Evolutionary conservation across 2,113 vertebrate genomes (phyloP), one percentile per base, ranked within the genome.

Genomic region (Saguinus midas): DNA sequence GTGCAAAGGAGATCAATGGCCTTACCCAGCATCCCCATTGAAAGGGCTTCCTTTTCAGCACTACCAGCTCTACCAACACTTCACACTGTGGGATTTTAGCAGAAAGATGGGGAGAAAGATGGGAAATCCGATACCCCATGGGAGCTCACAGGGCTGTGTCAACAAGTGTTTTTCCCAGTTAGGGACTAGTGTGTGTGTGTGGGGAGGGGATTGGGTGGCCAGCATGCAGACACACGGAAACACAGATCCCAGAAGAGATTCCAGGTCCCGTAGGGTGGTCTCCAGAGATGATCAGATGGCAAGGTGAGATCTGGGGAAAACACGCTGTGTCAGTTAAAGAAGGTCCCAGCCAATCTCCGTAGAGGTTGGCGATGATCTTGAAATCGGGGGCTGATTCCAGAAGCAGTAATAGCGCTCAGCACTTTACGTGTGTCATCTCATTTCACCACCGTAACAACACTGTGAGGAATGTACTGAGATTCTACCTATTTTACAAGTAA

Each of bases 121-220:
- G 58, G 48, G 23, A 37, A 27, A 37, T 27, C 7, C 12, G 52
- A 10, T 3, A 6, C 27, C 73, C 72, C 7, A 1, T 1, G 48
- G 23, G 20, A 61, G 23, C 7, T 20, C n/a, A 16, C 0, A 4
- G 82, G 27, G 27, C n/a, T 29, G 25, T 14, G 72, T 35, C 21
- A 45, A 3, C 8, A 37, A 12, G 27, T 23, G n/a, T 18, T 50
- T 72, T 8, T 45, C 45, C 21, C 20, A 16, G 32, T 55, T 3
- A 18, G 45, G n/a, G 29, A 35, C 32, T 4, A 32, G 50, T 2
- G 3, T 1, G 4, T 40, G 32, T 43, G n/a, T 5, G 17, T n/a
- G 0, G 2, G 37, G 37, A 0, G 40, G 17, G 27, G 1, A 9
- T 3, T 75, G 37, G 29, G 9, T 35, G 37, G 27, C 37, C 58